These are phyloP conservation scores for Agapostemon virescens DNA, from an alignment of 2,888 invertebrate genomes.

Conservation along the genomic window DNA sequence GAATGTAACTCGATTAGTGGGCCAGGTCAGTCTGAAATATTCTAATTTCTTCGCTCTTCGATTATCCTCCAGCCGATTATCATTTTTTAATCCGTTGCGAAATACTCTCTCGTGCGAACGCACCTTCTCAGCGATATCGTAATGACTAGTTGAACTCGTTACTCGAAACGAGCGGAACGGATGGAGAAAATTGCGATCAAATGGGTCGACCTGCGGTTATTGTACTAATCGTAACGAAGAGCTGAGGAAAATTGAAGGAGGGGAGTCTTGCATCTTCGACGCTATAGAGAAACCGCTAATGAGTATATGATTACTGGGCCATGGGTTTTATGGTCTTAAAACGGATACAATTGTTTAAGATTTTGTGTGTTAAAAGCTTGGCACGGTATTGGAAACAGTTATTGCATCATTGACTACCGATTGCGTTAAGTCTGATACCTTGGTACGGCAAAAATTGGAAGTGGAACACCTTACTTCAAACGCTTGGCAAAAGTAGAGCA, in stretches of 20 bases:
- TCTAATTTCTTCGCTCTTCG: conserved; percentile 23
- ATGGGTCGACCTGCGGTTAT: conserved; percentile 10
- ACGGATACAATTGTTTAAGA: not conserved
- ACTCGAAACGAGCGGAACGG: not conserved
- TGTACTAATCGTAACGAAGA: not conserved
- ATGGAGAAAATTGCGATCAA: not conserved
- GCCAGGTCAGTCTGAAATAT: conserved; percentile 42
- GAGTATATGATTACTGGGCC: not conserved
- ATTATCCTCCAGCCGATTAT: conserved; percentile 14
- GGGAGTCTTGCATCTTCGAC: not conserved
- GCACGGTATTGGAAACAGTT: not conserved
- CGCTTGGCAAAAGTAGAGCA: not conserved
- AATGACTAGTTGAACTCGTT: conserved; percentile 8
- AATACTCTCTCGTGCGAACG: not conserved
- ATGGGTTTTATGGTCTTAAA: not conserved
- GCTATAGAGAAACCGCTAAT: not conserved
- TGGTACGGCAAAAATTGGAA: not conserved
- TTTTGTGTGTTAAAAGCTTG: not conserved
- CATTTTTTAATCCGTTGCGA: conserved; percentile 19
- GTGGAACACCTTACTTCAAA: not conserved
- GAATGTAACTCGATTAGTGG: conserved; percentile 29
- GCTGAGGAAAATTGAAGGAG: not conserved
- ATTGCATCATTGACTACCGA: not conserved
- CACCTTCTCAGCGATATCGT: not conserved
- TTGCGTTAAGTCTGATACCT: not conserved